Evolutionary conservation across 2,888 invertebrate genomes (phyloP).

Genomic region (Cyclophora albipunctata): DNA sequence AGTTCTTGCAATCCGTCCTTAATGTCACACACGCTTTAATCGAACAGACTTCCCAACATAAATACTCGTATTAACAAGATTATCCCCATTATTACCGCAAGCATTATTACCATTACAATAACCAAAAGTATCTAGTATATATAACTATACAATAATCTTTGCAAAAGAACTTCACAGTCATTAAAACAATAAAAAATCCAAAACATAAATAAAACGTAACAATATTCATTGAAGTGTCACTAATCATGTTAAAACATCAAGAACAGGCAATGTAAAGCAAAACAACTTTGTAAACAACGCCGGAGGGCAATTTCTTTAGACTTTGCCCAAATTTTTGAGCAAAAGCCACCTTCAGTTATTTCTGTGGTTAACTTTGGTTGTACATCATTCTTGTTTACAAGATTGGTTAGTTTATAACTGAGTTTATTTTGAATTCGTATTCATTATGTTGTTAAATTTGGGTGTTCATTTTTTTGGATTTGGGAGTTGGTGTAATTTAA

Average conservation of each 20-base stretch:
- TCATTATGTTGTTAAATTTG: slow-evolving; percentile 28
- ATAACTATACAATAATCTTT: too few species aligned
- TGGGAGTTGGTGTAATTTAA: too few species aligned
- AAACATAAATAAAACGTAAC: not conserved
- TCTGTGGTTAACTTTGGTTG: slow-evolving; percentile 47
- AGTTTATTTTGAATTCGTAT: slow-evolving; percentile 31
- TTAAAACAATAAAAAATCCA: not conserved
- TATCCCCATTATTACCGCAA: too few species aligned
- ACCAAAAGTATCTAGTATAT: too few species aligned
- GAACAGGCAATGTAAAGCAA: slow-evolving; percentile 35
- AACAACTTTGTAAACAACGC: slow-evolving; percentile 44
- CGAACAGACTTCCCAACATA: too few species aligned
- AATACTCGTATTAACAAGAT: too few species aligned
- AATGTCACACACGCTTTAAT: too few species aligned
- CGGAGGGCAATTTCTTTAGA: slow-evolving; percentile 52
- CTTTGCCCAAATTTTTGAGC: slow-evolving; percentile 34
- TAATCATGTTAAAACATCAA: slow-evolving; percentile 11
- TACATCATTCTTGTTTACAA: slow-evolving; percentile 50
- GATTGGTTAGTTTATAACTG: slow-evolving; percentile 42
- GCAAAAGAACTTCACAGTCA: too few species aligned
- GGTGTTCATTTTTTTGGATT: not conserved
- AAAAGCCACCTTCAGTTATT: slow-evolving; percentile 1
- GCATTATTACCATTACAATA: too few species aligned
- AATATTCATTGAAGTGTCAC: slow-evolving; percentile 7
- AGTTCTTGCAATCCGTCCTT: too few species aligned